Base-by-base conservation (phyloP, 2,797 vertebrate species). In the Protonibea diacanthus region DNA sequence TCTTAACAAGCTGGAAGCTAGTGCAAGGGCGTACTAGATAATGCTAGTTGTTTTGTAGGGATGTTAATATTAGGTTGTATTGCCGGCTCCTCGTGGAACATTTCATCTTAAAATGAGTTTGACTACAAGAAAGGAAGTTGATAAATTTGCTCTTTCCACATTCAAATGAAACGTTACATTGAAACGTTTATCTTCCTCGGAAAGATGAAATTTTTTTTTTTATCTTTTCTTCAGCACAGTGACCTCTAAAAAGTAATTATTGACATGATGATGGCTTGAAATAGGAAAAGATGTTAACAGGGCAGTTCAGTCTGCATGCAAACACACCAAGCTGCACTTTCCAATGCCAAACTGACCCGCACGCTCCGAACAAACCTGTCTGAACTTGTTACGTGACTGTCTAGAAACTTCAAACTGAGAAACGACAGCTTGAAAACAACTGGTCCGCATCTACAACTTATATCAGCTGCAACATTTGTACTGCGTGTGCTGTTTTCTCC, bases 71-170 rank as follows among this genome's bases (percentile, higher is more conserved):
- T 33, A 9, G 23, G 59, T 70, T 10, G 60, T 51, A 21, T 3
- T 27, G 49, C 23, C 21, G 15, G 59, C 6, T 58, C 17, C 53
- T 66, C 27, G 27, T 33, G 27, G 75, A 51, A 55, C 3, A 53
- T 51, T 60, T 72, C 44, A 45, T 82, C 57, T 65, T 29, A 49
- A 77, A 71, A 72, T 76, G 18, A 61, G 25, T 64, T 70, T 70
- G 38, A 63, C 38, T 18, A 74, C 17, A 53, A 72, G 11, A 66
- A 33, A 11, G 6, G 23, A 47, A 10, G 25, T 6, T 74, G 47
- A 80, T 76, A 42, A 18, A 66, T 68, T 29, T 17, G 17, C 53
- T 27, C 53, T 58, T 48, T 27, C 23, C 56, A 55, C 51, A 38
- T 70, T 72, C 18, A 33, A 73, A 81, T 70, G 42, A 74, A 75